Base-by-base conservation (phyloP, 2,888 invertebrate genomes). In the Emmelina monodactyla region DNA sequence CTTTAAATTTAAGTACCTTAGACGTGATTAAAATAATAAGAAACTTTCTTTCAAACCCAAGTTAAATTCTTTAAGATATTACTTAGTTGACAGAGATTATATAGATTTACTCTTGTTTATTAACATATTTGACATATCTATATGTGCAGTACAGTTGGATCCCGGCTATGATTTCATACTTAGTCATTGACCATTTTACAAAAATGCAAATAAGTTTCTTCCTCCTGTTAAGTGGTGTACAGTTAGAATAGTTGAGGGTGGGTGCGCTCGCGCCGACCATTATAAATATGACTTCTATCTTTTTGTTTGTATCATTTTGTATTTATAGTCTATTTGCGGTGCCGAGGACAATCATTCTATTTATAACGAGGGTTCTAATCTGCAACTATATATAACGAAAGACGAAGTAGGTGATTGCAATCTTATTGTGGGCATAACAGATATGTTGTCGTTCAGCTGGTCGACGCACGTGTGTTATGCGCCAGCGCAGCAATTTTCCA, bases 171-270 rank as follows among this genome's bases (percentile, higher is more conserved):
- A 67, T 62, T 67, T 63, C 67, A 68, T 64, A 72, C 72, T n/a
- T n/a, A n/a, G n/a, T 69, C 72, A 62, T 61, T 50, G 59, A 70
- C 73, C 62, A 71, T 72, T 70, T n/a, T n/a, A n/a, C n/a, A 75
- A 37, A 75, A 76, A 70, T 67, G 64, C 69, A 73, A 76, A 76
- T 73, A 70, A 71, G 68, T 63, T 53, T 56, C 73, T 72, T 78
- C 76, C 75, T 71, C 64, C 68, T 53, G 51, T 58, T 65, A 71
- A 70, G 71, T 67, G 66, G 53, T 54, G 55, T 60, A 64, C 62
- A 64, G 62, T 54, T 51, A 64, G 60, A 66, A 67, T 68, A 64
- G 60, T 53, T 49, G 57, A 58, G 66, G 70, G 71, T 73, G 75
- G 71, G 75, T 68, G 72, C 66, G 46, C 50, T 44, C 51, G 11